Percentiles rank a stretch among this genome's conserved stretches.
Evolutionary conservation across 2,888 invertebrate genomes (phyloP).

Genomic region (Drosophila putrida): DNA sequence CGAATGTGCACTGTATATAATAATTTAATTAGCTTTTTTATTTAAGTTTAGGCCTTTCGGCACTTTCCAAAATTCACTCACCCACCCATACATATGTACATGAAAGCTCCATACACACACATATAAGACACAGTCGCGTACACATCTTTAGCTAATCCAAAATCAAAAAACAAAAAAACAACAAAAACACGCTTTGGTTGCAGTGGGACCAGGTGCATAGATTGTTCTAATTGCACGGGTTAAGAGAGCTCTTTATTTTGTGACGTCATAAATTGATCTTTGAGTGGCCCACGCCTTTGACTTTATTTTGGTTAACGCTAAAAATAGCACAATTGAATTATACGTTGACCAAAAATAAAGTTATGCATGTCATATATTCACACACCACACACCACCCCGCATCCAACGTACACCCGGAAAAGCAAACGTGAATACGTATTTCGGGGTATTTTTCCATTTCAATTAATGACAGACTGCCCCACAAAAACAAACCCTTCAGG

Average conservation of each 20-base stretch:
- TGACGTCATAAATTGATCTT: slow-evolving; percentile 29
- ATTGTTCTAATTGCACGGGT: slow-evolving; percentile 30
- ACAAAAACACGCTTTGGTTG: not conserved
- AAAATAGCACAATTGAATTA: slow-evolving; percentile 4
- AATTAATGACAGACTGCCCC: slow-evolving; percentile 23
- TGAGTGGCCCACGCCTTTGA: slow-evolving; percentile 1
- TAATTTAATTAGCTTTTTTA: slow-evolving; percentile 30
- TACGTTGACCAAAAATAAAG: slow-evolving; percentile 1
- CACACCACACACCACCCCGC: not conserved
- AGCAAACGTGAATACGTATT: slow-evolving; percentile 8
- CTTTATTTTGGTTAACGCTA: slow-evolving; percentile 10
- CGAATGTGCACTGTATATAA: slow-evolving; percentile 20
- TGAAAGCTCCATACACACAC: slow-evolving; percentile 10
- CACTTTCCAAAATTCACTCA: slow-evolving; percentile 28
- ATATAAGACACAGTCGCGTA: slow-evolving; percentile 6
- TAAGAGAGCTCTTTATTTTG: slow-evolving; percentile 17
- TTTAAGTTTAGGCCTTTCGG: slow-evolving; percentile 33
- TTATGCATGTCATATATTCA: slow-evolving; percentile 4
- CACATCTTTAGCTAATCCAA: slow-evolving; percentile 9
- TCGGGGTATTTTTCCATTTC: slow-evolving; percentile 12
- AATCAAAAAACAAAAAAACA: slow-evolving; percentile 4
- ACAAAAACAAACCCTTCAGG: slow-evolving; percentile 9
- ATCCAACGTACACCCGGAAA: not conserved
- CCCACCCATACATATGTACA: slow-evolving; percentile 4
- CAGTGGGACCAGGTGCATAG: slow-evolving; percentile 13